Evolutionary conservation across 2,797 vertebrate species (phyloP).

Genomic region (Lacerta agilis): DNA sequence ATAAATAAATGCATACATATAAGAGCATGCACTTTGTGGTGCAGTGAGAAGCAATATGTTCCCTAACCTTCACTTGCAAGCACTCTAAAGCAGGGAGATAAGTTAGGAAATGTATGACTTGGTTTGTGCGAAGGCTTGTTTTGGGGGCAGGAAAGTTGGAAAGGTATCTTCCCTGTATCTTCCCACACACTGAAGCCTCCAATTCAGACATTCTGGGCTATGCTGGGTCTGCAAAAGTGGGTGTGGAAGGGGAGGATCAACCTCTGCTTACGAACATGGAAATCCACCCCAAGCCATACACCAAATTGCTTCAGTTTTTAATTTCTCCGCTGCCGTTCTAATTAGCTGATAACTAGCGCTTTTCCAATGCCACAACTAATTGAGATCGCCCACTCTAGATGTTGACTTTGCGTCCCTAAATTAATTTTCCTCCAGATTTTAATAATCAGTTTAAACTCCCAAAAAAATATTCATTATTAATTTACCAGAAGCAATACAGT

Average conservation of each 20-base stretch:
- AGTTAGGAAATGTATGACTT: background rate
- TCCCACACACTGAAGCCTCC: background rate
- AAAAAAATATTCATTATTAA: constrained; percentile 77
- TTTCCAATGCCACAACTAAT: constrained; percentile 38
- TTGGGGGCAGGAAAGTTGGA: background rate
- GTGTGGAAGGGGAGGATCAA: too few species aligned
- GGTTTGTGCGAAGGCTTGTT: background rate
- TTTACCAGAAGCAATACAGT: constrained; percentile 77
- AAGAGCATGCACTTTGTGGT: background rate
- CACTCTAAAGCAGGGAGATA: too few species aligned
- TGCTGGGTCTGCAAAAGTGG: background rate
- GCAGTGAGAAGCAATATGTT: background rate
- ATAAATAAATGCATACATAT: background rate
- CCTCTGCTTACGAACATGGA: background rate
- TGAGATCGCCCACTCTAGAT: constrained; percentile 58
- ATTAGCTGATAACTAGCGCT: constrained; percentile 22
- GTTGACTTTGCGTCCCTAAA: constrained; percentile 65
- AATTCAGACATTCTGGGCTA: background rate
- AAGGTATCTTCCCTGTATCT: background rate
- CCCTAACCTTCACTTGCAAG: background rate
- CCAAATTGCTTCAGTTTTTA: constrained; percentile 8
- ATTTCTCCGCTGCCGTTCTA: constrained; percentile 6
- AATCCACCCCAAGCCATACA: background rate
- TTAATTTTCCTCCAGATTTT: constrained; percentile 72
- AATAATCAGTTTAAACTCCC: constrained; percentile 80